A percentile compares a stretch with the other conserved stretches of the same genome.
Evolutionary conservation across 2,888 invertebrate genomes (phyloP).

Genomic region (Resseliella maxima): DNA sequence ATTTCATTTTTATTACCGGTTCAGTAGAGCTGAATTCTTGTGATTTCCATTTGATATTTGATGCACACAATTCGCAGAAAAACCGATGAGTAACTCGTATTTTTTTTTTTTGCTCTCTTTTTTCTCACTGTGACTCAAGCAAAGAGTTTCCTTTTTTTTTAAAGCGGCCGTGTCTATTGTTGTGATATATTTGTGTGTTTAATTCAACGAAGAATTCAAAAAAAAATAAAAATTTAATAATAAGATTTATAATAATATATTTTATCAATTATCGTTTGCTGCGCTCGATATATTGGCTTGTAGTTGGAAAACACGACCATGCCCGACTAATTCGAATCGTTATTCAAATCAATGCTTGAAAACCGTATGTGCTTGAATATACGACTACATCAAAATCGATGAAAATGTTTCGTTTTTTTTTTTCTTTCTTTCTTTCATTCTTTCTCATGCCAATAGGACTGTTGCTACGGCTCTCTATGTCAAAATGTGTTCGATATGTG

Average conservation of each 20-base stretch:
- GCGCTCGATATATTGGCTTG: conserved; percentile 38
- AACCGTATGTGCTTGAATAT: neutral
- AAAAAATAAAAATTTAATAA: too few species aligned
- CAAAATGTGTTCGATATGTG: neutral
- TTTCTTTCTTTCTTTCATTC: neutral
- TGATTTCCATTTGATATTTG: neutral
- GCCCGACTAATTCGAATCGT: conserved; percentile 34
- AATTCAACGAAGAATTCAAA: too few species aligned
- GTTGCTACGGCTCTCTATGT: conserved; percentile 30
- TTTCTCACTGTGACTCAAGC: neutral
- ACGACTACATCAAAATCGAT: conserved; percentile 44
- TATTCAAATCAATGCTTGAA: conserved; percentile 28
- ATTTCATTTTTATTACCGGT: neutral
- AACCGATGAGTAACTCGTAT: neutral
- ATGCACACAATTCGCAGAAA: neutral
- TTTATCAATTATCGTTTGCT: neutral
- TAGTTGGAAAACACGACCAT: conserved; percentile 55
- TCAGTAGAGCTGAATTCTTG: neutral
- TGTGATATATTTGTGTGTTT: neutral
- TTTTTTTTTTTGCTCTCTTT: neutral
- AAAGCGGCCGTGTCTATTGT: neutral
- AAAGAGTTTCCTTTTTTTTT: neutral
- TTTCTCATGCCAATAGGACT: neutral
- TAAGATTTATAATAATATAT: neutral
- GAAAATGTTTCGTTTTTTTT: conserved; percentile 40